A percentile compares a stretch with the other conserved stretches of the same genome.
phyloP scores from a whole-genome alignment of 2,888 invertebrate genomes.

The Habroteleia sp. region DNA sequence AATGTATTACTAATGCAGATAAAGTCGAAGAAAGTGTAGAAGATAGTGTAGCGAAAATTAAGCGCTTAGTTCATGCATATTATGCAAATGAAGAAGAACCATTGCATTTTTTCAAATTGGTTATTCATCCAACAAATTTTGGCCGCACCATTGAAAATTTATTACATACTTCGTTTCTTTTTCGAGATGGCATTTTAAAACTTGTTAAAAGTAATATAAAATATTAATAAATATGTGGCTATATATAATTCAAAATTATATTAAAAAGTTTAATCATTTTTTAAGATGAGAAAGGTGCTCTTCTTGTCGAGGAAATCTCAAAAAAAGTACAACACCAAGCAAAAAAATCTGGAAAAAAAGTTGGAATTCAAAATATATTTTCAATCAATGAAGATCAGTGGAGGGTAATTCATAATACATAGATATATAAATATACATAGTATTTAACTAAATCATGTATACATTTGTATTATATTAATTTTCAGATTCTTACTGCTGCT shows the following conservation, averaged over 20 bases:
- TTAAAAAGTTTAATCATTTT: conserved; percentile 13
- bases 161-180: conserved; percentile 85
- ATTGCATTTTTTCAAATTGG: conserved; percentile 84
- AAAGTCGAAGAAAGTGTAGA: conserved; percentile 83
- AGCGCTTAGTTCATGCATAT: conserved; percentile 80
- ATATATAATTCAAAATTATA: neutral
- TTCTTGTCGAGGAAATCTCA: conserved; percentile 73
- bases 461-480: too few relatives aligned
- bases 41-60: conserved; percentile 83
- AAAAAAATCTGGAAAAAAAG: conserved; percentile 68
- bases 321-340: conserved; percentile 70
- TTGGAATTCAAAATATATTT: conserved; percentile 83
- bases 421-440: neutral
- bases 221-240: neutral
- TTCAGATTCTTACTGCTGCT: conserved; percentile 69
- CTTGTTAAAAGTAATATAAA: conserved; percentile 81
- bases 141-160: conserved; percentile 85
- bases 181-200: conserved; percentile 83
- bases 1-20: conserved; percentile 82
- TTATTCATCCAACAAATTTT: conserved; percentile 84
- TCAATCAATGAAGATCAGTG: conserved; percentile 83
- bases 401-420: conserved; percentile 80
- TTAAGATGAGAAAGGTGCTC: conserved; percentile 67
- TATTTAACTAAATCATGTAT: too few relatives aligned
- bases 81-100: conserved; percentile 80